Evolutionary conservation across 2,888 invertebrate genomes (phyloP).

Genomic region (Nomada fucata): DNA sequence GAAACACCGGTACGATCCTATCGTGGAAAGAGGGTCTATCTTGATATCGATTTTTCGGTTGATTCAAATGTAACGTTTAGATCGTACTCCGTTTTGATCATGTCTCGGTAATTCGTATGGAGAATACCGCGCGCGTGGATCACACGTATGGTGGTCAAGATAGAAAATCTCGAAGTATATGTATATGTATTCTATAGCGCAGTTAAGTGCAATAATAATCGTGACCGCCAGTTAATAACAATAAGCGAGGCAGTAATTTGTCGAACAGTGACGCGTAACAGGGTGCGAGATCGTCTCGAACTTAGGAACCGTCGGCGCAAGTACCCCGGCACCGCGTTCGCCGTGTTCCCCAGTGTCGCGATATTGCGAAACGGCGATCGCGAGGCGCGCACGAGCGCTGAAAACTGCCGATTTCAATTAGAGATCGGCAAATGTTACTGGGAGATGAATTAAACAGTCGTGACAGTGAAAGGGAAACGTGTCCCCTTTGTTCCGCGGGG

Average conservation of each 20-base stretch:
- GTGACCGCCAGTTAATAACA: background rate
- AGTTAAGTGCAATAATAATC: background rate
- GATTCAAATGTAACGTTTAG: too few species aligned
- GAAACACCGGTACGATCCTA: too few species aligned
- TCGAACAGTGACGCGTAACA: constrained; percentile 12
- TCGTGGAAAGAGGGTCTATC: too few species aligned
- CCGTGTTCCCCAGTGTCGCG: constrained; percentile 4
- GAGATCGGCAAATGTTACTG: constrained; percentile 54
- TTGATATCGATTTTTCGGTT: too few species aligned
- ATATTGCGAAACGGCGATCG: constrained; percentile 42
- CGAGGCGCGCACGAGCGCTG: constrained; percentile 17
- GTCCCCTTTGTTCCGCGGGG: constrained; percentile 47
- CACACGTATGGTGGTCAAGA: too few species aligned
- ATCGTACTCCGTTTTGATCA: too few species aligned
- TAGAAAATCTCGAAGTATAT: background rate
- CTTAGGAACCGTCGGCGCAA: background rate
- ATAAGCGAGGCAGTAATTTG: background rate
- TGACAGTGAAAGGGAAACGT: constrained; percentile 58
- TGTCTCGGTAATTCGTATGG: too few species aligned
- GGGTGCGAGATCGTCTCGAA: background rate
- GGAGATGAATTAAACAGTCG: constrained; percentile 54
- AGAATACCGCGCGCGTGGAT: too few species aligned
- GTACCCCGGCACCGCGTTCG: constrained; percentile 1
- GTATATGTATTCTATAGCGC: background rate
- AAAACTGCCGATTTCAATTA: constrained; percentile 60